phyloP scores from a whole-genome alignment of 2,797 vertebrate species.

The Australoheros facetus region DNA sequence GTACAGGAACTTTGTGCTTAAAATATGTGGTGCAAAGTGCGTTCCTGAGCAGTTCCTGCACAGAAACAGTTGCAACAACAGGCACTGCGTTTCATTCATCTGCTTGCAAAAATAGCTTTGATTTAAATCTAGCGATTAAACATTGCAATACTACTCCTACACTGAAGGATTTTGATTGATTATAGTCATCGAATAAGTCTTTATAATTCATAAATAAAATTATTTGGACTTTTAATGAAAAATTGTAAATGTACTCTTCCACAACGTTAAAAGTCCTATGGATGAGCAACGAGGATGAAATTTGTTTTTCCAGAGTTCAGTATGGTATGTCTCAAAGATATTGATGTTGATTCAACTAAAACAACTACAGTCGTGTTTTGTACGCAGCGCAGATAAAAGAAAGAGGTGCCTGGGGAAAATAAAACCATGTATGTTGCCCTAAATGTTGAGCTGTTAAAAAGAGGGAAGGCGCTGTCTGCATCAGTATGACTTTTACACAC shows the following conservation, averaged over 20 bases:
- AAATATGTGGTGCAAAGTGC: not conserved
- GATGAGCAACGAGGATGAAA: not conserved
- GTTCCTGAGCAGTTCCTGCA: not conserved
- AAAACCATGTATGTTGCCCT: conserved; percentile 2
- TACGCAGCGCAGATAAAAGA: not conserved
- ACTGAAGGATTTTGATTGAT: not conserved
- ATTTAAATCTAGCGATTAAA: not conserved
- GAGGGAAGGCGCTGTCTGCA: not conserved
- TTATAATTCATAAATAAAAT: not conserved
- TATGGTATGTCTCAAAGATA: not conserved
- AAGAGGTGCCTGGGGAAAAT: not conserved
- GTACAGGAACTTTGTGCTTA: not conserved
- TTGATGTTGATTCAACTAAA: not conserved
- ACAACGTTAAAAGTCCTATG: not conserved
- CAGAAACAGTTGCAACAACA: not conserved
- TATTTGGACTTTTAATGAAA: not conserved
- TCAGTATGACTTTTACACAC: not conserved
- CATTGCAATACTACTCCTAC: not conserved
- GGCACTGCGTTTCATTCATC: not conserved
- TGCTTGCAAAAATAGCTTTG: not conserved
- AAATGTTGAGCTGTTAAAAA: conserved; percentile 12
- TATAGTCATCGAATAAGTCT: not conserved
- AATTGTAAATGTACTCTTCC: not conserved
- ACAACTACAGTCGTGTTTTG: not conserved
- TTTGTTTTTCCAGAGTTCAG: not conserved